phyloP scores from a whole-genome alignment of 1,140 invertebrate species.

The Drosophila nigrodunni region DNA sequence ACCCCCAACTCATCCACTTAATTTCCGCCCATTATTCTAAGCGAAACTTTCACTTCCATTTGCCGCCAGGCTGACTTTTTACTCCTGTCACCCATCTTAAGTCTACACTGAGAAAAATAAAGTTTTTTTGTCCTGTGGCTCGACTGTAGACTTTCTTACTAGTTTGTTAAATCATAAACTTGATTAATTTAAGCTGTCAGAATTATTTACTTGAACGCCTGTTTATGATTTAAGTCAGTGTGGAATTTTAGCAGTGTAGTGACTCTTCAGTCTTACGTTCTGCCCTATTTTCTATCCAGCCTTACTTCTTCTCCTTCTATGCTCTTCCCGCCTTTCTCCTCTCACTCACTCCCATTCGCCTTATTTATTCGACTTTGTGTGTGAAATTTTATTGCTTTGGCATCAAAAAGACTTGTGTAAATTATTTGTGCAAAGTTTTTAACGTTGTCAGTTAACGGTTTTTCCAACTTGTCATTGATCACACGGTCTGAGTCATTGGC shows the following conservation, averaged over 20 bases:
- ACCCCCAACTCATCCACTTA: background rate
- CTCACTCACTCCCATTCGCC: background rate
- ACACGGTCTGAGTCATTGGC: conserved; percentile 29
- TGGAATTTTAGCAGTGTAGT: conserved; percentile 21
- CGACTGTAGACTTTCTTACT: too few relatives aligned
- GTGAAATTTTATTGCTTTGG: conserved; percentile 66
- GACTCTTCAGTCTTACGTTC: background rate
- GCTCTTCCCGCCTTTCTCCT: background rate
- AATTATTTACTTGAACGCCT: too few relatives aligned
- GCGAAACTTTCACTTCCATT: conserved; percentile 75
- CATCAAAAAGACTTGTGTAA: conserved; percentile 56
- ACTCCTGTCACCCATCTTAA: conserved; percentile 20
- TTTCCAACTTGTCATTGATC: conserved; percentile 50
- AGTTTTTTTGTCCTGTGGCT: too few relatives aligned
- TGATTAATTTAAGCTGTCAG: too few relatives aligned
- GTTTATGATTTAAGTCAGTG: background rate
- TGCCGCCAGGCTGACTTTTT: conserved; percentile 74
- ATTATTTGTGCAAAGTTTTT: conserved; percentile 70
- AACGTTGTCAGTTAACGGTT: conserved; percentile 44
- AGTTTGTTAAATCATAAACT: too few relatives aligned
- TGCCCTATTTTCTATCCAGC: too few relatives aligned
- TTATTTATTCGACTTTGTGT: conserved; percentile 56
- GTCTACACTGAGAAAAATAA: too few relatives aligned
- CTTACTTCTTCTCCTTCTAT: background rate
- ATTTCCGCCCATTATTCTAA: conserved; percentile 21